Evolutionary conservation across 2,797 vertebrate species (phyloP).

Genomic region (Pseudochirops corinnae): DNA sequence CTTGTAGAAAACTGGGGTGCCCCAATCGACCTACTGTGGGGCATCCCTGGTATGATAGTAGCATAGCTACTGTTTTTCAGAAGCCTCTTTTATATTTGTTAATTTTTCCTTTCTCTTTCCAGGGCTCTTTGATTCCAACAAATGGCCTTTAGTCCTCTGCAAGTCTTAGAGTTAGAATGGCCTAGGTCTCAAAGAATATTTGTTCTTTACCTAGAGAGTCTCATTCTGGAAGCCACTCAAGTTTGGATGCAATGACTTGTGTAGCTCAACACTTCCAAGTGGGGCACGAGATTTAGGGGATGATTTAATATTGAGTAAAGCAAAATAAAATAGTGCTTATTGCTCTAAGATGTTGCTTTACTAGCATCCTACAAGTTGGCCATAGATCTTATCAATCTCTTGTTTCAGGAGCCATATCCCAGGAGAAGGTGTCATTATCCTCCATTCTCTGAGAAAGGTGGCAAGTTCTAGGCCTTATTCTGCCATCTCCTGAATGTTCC

Average conservation of each 20-base stretch:
- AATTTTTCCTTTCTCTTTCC: not conserved
- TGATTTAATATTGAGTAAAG: not conserved
- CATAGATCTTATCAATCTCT: not conserved
- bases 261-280: not conserved
- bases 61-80: not conserved
- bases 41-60: not conserved
- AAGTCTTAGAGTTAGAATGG: not conserved
- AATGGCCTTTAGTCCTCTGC: not conserved
- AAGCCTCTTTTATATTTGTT: not conserved
- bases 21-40: not conserved
- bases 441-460: not conserved
- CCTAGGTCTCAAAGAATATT: not conserved
- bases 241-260: not conserved
- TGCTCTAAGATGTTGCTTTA: not conserved
- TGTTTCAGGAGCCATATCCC: not conserved
- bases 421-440: no score
- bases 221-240: not conserved
- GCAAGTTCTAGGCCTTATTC: not conserved
- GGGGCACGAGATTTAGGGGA: not conserved
- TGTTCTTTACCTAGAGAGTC: not conserved
- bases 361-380: no score
- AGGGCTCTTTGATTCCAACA: not conserved
- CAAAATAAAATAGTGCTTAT: not conserved
- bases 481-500: not conserved
- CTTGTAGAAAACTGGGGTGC: not conserved